A percentile compares a stretch with the other conserved stretches of the same genome.
Conservation (phyloP, 1,140 invertebrate genomes). For the Metaphire vulgaris region DNA sequence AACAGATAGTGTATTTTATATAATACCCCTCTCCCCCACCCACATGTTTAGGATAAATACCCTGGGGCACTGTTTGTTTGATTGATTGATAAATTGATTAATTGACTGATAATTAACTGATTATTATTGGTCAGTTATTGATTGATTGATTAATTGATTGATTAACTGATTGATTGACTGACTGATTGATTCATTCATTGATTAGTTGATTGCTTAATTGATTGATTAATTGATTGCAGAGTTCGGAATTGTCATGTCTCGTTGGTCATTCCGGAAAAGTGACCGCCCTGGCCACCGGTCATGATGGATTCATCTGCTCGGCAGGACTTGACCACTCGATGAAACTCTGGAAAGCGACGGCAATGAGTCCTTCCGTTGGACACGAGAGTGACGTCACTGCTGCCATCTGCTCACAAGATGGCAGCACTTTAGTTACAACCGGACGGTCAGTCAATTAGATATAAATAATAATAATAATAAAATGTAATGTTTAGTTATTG, state of each 20-base stretch:
- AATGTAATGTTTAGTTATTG: too few species aligned
- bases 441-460: not conserved
- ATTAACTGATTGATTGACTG: too few species aligned
- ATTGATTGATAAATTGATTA: too few species aligned
- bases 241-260: constrained; percentile 1
- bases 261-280: constrained; percentile 7
- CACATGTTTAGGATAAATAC: not conserved
- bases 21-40: not conserved
- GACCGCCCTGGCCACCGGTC: constrained; percentile 21
- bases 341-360: constrained; percentile 36
- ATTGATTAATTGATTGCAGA: not conserved
- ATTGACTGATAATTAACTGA: constrained; percentile 7
- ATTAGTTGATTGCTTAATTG: too few species aligned
- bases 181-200: too few species aligned
- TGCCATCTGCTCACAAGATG: not conserved
- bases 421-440: not conserved
- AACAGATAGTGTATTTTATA: not conserved
- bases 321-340: constrained; percentile 40
- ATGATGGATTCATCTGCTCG: constrained; percentile 39
- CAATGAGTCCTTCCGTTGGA: not conserved
- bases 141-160: too few species aligned
- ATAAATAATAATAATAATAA: too few species aligned
- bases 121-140: constrained; percentile 6
- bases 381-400: not conserved
- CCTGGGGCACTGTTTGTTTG: not conserved